These are phyloP conservation scores for Brachirus orientalis DNA, from an alignment of 2,113 vertebrate genomes.

Conservation along the genomic window DNA sequence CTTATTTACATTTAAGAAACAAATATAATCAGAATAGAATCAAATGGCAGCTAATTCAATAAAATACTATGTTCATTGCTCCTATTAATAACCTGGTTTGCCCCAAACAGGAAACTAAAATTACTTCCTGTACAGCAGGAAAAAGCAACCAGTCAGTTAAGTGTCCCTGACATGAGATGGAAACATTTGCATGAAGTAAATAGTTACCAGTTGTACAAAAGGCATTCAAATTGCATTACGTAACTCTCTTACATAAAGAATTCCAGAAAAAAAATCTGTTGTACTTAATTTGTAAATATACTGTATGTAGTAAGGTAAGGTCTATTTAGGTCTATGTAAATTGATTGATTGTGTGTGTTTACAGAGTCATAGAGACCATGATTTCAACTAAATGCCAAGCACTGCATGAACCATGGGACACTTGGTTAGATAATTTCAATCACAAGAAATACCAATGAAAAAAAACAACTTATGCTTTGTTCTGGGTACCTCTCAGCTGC, in stretches of 20 bases:
- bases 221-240: too few relatives aligned
- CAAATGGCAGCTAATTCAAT: too few relatives aligned
- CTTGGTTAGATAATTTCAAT: too few relatives aligned
- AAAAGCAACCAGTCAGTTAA: not conserved
- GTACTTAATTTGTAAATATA: too few relatives aligned
- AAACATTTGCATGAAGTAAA: not conserved
- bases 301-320: too few relatives aligned
- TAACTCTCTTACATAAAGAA: not conserved
- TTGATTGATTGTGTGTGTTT: too few relatives aligned
- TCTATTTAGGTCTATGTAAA: too few relatives aligned
- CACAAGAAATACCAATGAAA: too few relatives aligned
- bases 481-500: slow-evolving; percentile 46
- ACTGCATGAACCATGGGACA: too few relatives aligned
- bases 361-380: too few relatives aligned
- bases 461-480: not conserved
- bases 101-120: slow-evolving; percentile 27
- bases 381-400: too few relatives aligned
- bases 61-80: not conserved
- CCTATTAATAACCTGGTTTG: not conserved
- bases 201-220: not conserved
- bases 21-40: not conserved
- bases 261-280: not conserved
- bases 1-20: too few relatives aligned
- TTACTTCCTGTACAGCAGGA: slow-evolving; percentile 12
- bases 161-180: not conserved